A percentile compares a stretch with the other conserved stretches of the same genome.
These are phyloP conservation scores for Idaea biselata DNA, from an alignment of 2,888 invertebrate genomes.

Conservation along the genomic window DNA sequence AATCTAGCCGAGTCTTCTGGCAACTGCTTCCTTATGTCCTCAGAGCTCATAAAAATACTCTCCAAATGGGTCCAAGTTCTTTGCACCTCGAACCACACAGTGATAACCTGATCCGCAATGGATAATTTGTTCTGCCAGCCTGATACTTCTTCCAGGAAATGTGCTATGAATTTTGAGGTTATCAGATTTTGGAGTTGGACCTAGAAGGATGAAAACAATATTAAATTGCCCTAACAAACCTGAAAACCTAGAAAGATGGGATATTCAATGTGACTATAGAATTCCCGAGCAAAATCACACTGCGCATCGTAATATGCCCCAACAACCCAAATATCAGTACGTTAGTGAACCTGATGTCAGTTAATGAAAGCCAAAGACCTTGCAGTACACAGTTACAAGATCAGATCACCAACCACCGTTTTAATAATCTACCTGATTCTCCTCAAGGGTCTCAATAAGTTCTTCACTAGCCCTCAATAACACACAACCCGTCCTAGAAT, in stretches of 20 bases:
- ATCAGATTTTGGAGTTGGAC: slow-evolving; percentile 97
- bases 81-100: slow-evolving; percentile 97
- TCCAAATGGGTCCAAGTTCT: slow-evolving; percentile 98
- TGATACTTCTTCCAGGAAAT: slow-evolving; percentile 96
- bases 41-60: slow-evolving; percentile 98
- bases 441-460: slow-evolving; percentile 97
- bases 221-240: background rate
- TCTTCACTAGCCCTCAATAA: slow-evolving; percentile 95
- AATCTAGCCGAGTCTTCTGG: slow-evolving; percentile 96
- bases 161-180: slow-evolving; percentile 97
- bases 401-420: background rate
- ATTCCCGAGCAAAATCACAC: too few species aligned
- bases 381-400: background rate
- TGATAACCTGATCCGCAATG: slow-evolving; percentile 95
- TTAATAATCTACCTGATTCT: slow-evolving; percentile 90
- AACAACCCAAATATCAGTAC: too few species aligned
- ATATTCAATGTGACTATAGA: too few species aligned
- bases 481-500: slow-evolving; percentile 92
- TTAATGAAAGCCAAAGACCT: too few species aligned
- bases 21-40: slow-evolving; percentile 96
- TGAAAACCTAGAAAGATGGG: too few species aligned
- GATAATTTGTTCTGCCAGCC: slow-evolving; percentile 95
- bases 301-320: too few species aligned
- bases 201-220: slow-evolving; percentile 54
- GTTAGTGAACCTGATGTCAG: too few species aligned